These are phyloP conservation scores for Eonycteris spelaea DNA, from an alignment of 2,113 vertebrate genomes.

Conservation along the genomic window DNA sequence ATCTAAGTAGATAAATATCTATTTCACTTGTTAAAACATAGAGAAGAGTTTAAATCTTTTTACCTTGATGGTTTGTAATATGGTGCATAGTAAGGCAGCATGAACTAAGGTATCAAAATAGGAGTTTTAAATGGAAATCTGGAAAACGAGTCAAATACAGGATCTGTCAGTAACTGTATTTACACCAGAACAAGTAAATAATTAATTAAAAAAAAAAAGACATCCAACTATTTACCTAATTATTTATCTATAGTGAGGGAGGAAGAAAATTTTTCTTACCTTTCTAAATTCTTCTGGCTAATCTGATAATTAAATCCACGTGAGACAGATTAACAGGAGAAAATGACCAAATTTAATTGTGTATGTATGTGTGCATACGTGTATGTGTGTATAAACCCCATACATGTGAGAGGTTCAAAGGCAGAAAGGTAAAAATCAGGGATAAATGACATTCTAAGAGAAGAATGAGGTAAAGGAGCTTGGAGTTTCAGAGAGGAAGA, in stretches of 20 bases:
- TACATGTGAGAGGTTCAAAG: not conserved
- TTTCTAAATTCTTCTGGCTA: not conserved
- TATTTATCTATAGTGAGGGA: not conserved
- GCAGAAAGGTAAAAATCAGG: not conserved
- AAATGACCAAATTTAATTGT: not conserved
- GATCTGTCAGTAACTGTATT: not conserved
- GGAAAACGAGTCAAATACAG: not conserved
- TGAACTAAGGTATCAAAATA: not conserved
- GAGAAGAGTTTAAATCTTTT: not conserved
- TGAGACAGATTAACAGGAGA: not conserved
- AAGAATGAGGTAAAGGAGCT: not conserved
- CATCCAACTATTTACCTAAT: not conserved
- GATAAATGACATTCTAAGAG: not conserved
- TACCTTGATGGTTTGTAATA: not conserved
- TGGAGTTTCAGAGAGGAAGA: not conserved
- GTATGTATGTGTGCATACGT: not conserved
- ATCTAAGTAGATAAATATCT: not conserved
- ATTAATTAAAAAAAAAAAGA: not conserved
- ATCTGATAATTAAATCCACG: not conserved
- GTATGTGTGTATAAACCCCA: not conserved
- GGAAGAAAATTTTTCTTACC: not conserved
- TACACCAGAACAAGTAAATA: not conserved
- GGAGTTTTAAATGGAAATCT: not conserved
- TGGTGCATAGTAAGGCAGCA: not conserved
- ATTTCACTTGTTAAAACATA: not conserved